phyloP scores from a whole-genome alignment of 2,113 vertebrate species.

The Verasper variegatus region DNA sequence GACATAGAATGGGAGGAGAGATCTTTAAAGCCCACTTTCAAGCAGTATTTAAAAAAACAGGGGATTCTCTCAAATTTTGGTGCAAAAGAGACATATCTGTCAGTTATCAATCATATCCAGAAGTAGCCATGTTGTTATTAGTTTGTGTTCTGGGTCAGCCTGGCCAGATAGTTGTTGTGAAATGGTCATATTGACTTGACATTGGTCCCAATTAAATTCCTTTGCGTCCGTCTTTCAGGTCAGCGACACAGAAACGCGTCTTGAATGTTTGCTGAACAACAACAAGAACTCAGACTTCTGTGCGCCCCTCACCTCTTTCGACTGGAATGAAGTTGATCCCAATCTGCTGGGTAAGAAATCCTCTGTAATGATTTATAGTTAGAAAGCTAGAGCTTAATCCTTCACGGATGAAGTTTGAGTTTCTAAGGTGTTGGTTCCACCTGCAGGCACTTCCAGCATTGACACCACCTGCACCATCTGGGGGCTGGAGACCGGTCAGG shows the following conservation, averaged over 20 bases:
- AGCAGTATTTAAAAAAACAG: too few species aligned
- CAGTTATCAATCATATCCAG: too few species aligned
- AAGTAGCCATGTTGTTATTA: too few species aligned
- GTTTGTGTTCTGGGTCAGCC: neutral
- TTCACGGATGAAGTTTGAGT: neutral
- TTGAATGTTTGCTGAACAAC: constrained; percentile 98
- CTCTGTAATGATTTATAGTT: neutral
- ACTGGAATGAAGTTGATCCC: constrained; percentile 99
- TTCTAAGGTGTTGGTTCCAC: neutral
- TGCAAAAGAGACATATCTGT: too few species aligned
- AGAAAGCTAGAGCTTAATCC: neutral
- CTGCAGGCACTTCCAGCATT: constrained; percentile 95
- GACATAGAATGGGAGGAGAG: too few species aligned
- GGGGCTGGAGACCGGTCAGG: constrained; percentile 97
- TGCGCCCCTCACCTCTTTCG: constrained; percentile 97
- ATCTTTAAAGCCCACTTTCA: too few species aligned
- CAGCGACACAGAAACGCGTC: constrained; percentile 96
- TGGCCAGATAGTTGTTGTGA: neutral
- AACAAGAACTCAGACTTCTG: constrained; percentile 99
- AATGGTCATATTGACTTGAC: neutral
- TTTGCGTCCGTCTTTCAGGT: constrained; percentile 80
- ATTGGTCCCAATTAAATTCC: neutral
- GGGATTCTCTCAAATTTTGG: too few species aligned
- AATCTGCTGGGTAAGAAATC: constrained; percentile 92
- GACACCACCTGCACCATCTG: constrained; percentile 99